Base-by-base conservation (phyloP, 1,140 invertebrate species). In the Drosophila sp. region DNA sequence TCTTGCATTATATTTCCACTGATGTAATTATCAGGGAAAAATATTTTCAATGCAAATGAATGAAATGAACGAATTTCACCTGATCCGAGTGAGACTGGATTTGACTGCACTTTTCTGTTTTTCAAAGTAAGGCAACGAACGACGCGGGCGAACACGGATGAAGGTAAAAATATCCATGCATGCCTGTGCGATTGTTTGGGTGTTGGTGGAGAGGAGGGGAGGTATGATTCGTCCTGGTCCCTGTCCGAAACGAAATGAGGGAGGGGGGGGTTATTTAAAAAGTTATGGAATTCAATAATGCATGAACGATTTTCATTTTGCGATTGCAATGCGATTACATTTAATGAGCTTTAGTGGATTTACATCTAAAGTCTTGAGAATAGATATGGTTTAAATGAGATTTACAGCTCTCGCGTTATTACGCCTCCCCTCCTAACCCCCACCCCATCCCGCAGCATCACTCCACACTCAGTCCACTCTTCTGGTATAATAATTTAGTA, bases 31-130 rank as follows among this genome's bases (percentile, higher is more conserved):
- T 50, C 44, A 50, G 44, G 7, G 44, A 50, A 50, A 50, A 50
- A 50, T 50, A 50, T 50, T 50, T 50, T 50, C 44, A 50, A 50
- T 50, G 44, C 44, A 50, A 50, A 50, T 50, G 23, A 50, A 50
- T 50, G 7, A 50, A 50, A 50, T 25, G 44, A 50, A 50, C 44
- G 8, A 50, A 47, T 50, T 50, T 50, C 44, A 50, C 44, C 44
- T 50, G 44, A 50, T 50, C 44, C 44, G 8, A 50, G 7, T 50
- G 44, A 50, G 23, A 50, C 44, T 50, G 44, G 6, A 10, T 50
- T 50, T 50, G 44, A 50, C 44, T 50, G 44, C 44, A 50, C 44
- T 50, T 50, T 47, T 50, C 2, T 38, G 35, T 38, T 38, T 30
- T 2, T 10, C 35, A 38, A 38, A 38, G 10, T 2, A 3, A 38